These are phyloP conservation scores for Onychomys arenicola DNA, from an alignment of 2,797 vertebrate genomes.

Conservation along the genomic window DNA sequence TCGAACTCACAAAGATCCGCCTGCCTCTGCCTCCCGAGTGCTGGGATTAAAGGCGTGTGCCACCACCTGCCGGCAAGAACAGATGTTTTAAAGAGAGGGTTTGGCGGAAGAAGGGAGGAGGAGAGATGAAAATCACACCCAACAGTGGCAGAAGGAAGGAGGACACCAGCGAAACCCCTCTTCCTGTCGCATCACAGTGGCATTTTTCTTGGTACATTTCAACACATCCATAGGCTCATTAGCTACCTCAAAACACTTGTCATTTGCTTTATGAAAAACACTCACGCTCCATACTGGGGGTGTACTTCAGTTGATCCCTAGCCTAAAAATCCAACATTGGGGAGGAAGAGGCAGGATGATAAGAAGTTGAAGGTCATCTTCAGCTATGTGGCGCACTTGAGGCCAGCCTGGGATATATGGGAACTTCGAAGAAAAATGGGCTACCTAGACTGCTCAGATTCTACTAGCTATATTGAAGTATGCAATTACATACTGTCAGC, in stretches of 20 bases:
- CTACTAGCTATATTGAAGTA: not conserved
- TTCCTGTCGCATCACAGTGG: not conserved
- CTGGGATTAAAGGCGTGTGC: too few relatives aligned
- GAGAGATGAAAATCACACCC: too few relatives aligned
- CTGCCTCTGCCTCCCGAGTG: too few relatives aligned
- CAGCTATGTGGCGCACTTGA: too few relatives aligned
- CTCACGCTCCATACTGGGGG: not conserved
- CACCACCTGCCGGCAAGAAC: too few relatives aligned
- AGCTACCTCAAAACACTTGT: too few relatives aligned
- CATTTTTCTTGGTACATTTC: not conserved
- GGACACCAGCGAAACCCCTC: not conserved
- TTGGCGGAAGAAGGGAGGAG: too few relatives aligned
- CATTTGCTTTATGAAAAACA: not conserved
- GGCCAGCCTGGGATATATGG: too few relatives aligned
- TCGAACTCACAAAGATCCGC: too few relatives aligned
- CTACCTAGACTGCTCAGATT: not conserved
- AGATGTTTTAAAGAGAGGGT: not conserved
- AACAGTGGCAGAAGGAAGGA: not conserved
- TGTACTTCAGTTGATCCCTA: not conserved
- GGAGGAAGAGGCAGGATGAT: not conserved
- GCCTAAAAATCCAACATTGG: not conserved
- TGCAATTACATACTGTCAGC: not conserved
- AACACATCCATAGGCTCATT: not conserved
- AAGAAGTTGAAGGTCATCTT: not conserved
- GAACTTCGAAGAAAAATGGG: not conserved